Evolutionary conservation across 2,888 invertebrate genomes (phyloP).

Genomic region (Tiliacea aurago): DNA sequence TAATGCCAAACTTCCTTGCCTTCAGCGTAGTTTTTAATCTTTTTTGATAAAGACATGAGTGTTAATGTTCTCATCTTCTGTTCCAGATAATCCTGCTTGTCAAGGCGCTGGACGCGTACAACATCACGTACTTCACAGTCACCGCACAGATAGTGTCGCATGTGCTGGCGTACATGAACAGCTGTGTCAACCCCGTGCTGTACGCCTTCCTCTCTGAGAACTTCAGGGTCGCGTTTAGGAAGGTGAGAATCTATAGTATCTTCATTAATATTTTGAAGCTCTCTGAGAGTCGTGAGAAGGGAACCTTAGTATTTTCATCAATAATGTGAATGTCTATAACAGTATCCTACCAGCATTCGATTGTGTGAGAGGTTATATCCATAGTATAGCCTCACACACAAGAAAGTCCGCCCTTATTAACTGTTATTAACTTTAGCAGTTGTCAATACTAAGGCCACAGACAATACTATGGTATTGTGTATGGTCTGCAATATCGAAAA

Average conservation of each 20-base stretch:
- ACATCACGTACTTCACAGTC: conserved; percentile 92
- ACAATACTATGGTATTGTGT: too few relatives aligned
- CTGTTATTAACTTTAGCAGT: background rate
- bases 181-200: conserved; percentile 98
- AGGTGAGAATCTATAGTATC: conserved; percentile 74
- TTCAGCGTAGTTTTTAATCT: too few relatives aligned
- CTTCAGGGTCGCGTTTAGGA: conserved; percentile 96
- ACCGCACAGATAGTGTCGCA: conserved; percentile 95
- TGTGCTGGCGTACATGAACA: conserved; percentile 97
- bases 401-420: background rate
- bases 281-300: background rate
- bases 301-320: background rate
- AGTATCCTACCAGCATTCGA: background rate
- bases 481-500: background rate
- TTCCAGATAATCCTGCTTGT: conserved; percentile 95
- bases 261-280: background rate
- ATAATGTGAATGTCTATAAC: background rate
- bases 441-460: too few relatives aligned
- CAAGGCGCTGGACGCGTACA: conserved; percentile 94
- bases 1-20: too few relatives aligned
- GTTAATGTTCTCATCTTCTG: conserved; percentile 2
- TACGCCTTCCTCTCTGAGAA: conserved; percentile 98
- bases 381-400: background rate
- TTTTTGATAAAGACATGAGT: too few relatives aligned
- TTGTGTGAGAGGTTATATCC: background rate